Percentiles rank a stretch among this genome's conserved stretches.
Conservation (phyloP, 2,113 vertebrate genomes). For the Sapayoa aenigma region DNA sequence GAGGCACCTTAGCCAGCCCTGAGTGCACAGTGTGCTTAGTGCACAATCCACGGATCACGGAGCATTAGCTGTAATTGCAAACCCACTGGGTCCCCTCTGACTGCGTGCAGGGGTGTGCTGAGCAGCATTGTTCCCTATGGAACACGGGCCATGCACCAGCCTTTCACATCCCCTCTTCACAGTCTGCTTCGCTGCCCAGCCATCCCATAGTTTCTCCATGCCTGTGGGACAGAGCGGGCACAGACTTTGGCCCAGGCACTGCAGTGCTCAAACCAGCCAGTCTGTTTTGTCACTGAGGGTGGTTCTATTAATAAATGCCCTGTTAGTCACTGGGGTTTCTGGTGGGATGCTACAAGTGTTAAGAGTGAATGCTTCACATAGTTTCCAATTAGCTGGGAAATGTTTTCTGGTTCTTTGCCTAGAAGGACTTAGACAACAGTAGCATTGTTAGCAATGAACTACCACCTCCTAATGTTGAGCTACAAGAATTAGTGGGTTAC, state of each 20-base stretch:
- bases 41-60: accelerated
- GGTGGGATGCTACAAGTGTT: not conserved
- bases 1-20: not conserved
- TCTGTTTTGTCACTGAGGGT: not conserved
- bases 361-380: not conserved
- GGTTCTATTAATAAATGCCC: not conserved
- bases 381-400: conserved; percentile 43
- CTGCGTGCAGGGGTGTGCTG: not conserved
- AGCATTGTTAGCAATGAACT: conserved; percentile 28
- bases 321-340: not conserved
- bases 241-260: not conserved
- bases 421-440: conserved; percentile 6
- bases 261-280: not conserved
- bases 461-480: not conserved
- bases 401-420: conserved; percentile 46
- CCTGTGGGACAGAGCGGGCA: not conserved
- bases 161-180: not conserved
- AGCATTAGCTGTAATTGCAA: not conserved
- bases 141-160: not conserved
- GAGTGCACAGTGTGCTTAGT: accelerated
- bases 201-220: not conserved
- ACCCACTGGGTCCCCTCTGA: not conserved
- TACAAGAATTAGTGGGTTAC: conserved; percentile 14
- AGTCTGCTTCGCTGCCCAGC: not conserved
- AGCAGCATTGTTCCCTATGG: not conserved